Evolutionary conservation across 35 echinoderm and acorn worm genomes (phyloP), one percentile per base, ranked within the genome.

Genomic region (Heliocidaris tuberculata): DNA sequence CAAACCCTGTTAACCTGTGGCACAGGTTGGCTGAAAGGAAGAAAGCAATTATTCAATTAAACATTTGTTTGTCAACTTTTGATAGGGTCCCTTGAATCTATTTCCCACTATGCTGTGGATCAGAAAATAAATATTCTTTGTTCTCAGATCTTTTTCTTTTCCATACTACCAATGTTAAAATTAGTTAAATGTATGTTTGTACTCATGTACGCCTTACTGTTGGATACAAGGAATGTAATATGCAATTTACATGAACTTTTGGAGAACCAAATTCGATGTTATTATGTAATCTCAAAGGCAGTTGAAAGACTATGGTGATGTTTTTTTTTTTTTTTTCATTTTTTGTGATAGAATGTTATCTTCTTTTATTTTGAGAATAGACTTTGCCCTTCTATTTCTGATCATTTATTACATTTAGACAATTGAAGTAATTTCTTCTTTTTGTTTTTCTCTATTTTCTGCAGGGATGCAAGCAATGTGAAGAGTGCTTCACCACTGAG

Each of bases 401-500:
- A n/a, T 5, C 27, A 24, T 24, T 78, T 78, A 10, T 7, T n/a
- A 27, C 27, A 7, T n/a, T 78, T 27, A 21, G n/a, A 19, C 19
- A 78, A 56, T 42, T 9, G 0, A 27, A 78, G 8, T 47, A 6
- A 89, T 89, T 42, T 32, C 10, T 15, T 89, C 31, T n/a, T 47
- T 42, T 12, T 89, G 21, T 3, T 89, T 89, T 89, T 89, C 12
- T 89, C 29, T 17, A 30, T 93, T 48, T 59, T 93, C 87, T 48
- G 11, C 91, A 93, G 91, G 91, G 47, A 27, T 93, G 50, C 91
- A 49, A 93, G 50, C 91, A 93, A 31, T 93, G 91, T 31, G 50
- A 32, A 59, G 91, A 93, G n/a, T 52, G 50, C 91, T 30, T 93
- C 91, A 59, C 29, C 47, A 31, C 8, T 24, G 49, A 29, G 13